Evolutionary conservation across 2,113 vertebrate species (phyloP).

Genomic region (Rhinichthys klamathensis): DNA sequence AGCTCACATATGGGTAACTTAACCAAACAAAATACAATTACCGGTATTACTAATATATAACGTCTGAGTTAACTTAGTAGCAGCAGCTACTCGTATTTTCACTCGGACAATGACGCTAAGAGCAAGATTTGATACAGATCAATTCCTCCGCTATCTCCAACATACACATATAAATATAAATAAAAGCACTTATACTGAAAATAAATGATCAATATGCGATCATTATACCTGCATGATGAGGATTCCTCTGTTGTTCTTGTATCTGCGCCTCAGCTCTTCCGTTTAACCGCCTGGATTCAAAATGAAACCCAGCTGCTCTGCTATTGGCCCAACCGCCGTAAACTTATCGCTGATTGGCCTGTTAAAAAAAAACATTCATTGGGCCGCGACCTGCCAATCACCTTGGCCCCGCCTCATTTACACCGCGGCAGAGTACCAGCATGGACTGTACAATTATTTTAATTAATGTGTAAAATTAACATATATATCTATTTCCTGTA

Average conservation of each 20-base stretch:
- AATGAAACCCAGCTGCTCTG: neutral
- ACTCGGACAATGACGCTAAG: neutral
- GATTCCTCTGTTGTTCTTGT: rapidly evolving
- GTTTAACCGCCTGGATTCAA: constrained; percentile 38
- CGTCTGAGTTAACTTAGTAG: neutral
- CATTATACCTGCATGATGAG: constrained; percentile 27
- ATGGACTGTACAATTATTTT: too few species aligned
- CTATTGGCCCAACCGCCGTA: neutral
- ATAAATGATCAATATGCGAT: neutral
- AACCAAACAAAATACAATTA: neutral
- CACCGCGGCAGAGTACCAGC: neutral
- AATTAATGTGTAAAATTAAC: too few species aligned
- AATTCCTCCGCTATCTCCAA: neutral
- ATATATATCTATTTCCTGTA: neutral
- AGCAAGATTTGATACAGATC: neutral
- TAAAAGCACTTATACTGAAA: too few species aligned
- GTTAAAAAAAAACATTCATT: neutral
- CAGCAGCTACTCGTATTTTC: neutral
- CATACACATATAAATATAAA: neutral
- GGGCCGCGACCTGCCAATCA: neutral
- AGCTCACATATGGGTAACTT: neutral
- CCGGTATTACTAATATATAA: neutral
- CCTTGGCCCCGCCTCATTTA: too few species aligned
- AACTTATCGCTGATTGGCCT: constrained; percentile 8
- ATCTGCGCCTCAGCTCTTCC: neutral